Conservation (phyloP, 2,797 vertebrate genomes). For the Crax fasciolata region DNA sequence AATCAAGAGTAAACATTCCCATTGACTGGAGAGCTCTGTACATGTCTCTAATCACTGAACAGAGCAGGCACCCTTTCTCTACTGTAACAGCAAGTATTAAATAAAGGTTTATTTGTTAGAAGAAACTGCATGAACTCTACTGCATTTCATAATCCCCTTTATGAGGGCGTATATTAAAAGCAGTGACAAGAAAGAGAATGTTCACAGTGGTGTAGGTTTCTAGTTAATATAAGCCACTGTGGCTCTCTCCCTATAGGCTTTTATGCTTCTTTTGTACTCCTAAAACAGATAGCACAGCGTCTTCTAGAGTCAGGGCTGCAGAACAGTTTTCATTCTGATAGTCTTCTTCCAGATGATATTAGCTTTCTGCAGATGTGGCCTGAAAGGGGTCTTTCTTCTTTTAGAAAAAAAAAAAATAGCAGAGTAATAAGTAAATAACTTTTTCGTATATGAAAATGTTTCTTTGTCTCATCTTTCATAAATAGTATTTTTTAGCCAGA, state of each 20-base stretch:
- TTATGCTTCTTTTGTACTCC: constrained; percentile 30
- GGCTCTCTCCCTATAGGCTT: constrained; percentile 39
- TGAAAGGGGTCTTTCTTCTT: constrained; percentile 23
- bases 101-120: constrained; percentile 51
- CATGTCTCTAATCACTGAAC: background rate
- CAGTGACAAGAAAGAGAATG: background rate
- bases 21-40: constrained; percentile 18
- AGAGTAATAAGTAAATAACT: background rate
- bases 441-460: background rate
- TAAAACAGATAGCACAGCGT: background rate
- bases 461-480: constrained; percentile 24
- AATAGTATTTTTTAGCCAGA: background rate
- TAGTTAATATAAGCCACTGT: constrained; percentile 30
- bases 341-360: background rate
- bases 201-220: constrained; percentile 45
- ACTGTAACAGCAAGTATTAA: background rate
- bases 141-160: constrained; percentile 41
- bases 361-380: background rate
- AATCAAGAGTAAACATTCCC: background rate
- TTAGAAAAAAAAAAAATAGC: background rate
- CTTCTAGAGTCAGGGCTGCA: constrained; percentile 23
- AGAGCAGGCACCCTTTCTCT: constrained; percentile 26
- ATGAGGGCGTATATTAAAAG: constrained; percentile 27
- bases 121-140: background rate
- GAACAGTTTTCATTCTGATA: background rate